Evolutionary conservation across 2,888 invertebrate species (phyloP).

Genomic region (Adelphocoris suturalis): DNA sequence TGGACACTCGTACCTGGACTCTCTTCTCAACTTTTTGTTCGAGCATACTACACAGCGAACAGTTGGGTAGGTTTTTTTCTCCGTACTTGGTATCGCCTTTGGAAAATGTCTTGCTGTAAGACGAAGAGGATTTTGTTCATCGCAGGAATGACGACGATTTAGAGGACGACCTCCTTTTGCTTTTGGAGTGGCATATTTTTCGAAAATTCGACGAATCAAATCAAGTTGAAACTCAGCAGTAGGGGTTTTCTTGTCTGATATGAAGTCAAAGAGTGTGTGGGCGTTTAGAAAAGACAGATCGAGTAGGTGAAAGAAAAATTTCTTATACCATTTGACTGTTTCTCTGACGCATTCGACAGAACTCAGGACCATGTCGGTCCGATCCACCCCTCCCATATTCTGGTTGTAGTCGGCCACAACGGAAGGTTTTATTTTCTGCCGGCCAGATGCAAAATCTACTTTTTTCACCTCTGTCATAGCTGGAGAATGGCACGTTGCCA

Average conservation of each 20-base stretch:
- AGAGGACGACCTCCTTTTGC: neutral
- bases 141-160: neutral
- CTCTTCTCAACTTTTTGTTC: neutral
- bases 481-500: conserved; percentile 75
- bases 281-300: conserved; percentile 55
- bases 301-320: conserved; percentile 76
- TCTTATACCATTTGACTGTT: conserved; percentile 76
- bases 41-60: neutral
- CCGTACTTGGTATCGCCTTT: neutral
- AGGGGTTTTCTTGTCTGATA: neutral
- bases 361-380: conserved; percentile 76
- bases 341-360: conserved; percentile 73
- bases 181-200: neutral
- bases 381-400: conserved; percentile 77
- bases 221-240: neutral
- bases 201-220: neutral
- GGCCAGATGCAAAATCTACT: conserved; percentile 72
- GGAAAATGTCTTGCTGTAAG: neutral
- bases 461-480: neutral
- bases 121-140: neutral
- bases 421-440: conserved; percentile 75
- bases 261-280: neutral
- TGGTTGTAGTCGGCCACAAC: conserved; percentile 76
- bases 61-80: neutral
- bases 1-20: neutral